Evolutionary conservation across 2,888 invertebrate species (phyloP).

Genomic region (Folsomia manolachei): DNA sequence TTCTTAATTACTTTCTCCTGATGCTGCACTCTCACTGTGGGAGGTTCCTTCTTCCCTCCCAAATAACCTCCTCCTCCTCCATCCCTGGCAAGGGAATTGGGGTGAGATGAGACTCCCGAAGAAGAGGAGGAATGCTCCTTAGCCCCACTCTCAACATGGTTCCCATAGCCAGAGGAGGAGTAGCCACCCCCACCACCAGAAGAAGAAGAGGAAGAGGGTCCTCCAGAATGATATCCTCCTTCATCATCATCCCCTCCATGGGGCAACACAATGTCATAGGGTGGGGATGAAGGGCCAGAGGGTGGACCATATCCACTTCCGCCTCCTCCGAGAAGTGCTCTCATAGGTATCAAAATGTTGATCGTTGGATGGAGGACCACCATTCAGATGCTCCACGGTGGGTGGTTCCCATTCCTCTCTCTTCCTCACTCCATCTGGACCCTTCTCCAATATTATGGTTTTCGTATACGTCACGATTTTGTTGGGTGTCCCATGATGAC

Average conservation of each 20-base stretch:
- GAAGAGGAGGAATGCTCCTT: background rate
- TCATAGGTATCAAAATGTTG: too few species aligned
- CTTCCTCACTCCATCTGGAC: background rate
- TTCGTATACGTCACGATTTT: background rate
- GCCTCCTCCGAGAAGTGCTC: too few species aligned
- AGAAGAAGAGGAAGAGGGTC: background rate
- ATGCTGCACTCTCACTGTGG: background rate
- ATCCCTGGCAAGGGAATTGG: too few species aligned
- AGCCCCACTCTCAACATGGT: background rate
- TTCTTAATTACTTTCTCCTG: conserved; percentile 4
- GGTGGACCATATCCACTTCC: too few species aligned
- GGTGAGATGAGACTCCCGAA: too few species aligned
- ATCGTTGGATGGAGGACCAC: too few species aligned
- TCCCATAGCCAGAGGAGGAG: background rate
- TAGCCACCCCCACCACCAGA: too few species aligned
- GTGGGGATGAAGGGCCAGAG: too few species aligned
- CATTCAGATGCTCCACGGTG: background rate
- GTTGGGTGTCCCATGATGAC: background rate
- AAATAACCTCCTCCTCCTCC: background rate
- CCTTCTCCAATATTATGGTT: background rate
- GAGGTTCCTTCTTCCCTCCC: too few species aligned
- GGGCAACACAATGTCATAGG: too few species aligned
- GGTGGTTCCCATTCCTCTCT: background rate
- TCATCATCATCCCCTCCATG: too few species aligned
- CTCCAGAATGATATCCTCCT: background rate